Conservation (phyloP, 2,888 invertebrate species). For the Hypomecis atomaria region DNA sequence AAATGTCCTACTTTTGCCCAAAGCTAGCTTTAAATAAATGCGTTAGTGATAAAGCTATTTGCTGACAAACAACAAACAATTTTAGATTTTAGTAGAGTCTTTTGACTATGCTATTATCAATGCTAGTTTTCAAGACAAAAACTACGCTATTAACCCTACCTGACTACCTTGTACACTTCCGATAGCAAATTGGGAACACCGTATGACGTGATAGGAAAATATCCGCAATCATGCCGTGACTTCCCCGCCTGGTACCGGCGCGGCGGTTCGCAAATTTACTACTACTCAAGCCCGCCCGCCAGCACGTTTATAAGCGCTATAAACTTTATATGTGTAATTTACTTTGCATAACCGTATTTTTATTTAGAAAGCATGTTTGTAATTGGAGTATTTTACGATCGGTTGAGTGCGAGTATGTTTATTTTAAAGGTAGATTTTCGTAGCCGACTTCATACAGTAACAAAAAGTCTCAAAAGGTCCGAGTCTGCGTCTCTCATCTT, state of each 20-base stretch:
- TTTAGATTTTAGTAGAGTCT: too few relatives aligned
- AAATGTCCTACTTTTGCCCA: too few relatives aligned
- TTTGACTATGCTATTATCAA: too few relatives aligned
- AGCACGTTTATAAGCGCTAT: conserved; percentile 31
- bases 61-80: too few relatives aligned
- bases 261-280: conserved; percentile 35
- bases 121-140: conserved; percentile 5
- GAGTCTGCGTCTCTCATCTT: too few relatives aligned
- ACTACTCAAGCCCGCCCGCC: conserved; percentile 30
- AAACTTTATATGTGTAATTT: conserved; percentile 37
- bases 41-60: too few relatives aligned
- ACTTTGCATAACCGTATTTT: conserved; percentile 34
- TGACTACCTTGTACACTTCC: conserved; percentile 8
- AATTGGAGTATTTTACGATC: conserved; percentile 17
- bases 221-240: conserved; percentile 31
- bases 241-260: conserved; percentile 33
- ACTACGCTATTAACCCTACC: conserved; percentile 5
- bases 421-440: too few relatives aligned
- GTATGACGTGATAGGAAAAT: conserved; percentile 28
- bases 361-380: conserved; percentile 23
- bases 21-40: too few relatives aligned
- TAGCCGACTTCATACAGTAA: too few relatives aligned
- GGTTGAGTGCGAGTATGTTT: not conserved
- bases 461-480: too few relatives aligned
- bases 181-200: conserved; percentile 25